Evolutionary conservation across 1,140 invertebrate species (phyloP), one percentile per base, ranked within the genome.

Genomic region (Plectrocnemia conspersa): DNA sequence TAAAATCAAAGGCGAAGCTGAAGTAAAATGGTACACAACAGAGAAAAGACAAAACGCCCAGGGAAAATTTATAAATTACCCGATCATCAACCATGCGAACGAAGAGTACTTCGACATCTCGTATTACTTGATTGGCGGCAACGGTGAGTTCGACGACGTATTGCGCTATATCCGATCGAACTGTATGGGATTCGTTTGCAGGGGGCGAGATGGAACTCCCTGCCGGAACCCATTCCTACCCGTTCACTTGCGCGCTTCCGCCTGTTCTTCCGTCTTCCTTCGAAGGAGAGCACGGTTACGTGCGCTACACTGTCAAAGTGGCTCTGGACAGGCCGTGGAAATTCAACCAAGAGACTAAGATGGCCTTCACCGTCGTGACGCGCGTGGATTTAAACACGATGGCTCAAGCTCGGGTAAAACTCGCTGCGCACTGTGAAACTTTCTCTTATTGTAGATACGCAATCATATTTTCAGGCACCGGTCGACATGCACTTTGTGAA

Each of bases 281-380:
- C 75, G 88, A 92, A 68, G 86, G 88, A 0, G 82, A 88, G 63
- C 81, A 82, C 71, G 90, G 89, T 0, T 81, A 83, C 69, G 78
- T 92, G 21, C 76, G 88, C 13, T 92, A 91, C 64, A 89, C 83
- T 22, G 75, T 90, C 1, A 91, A 90, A 73, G 88, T 88, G 2
- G 85, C 82, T 4, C 68, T 93, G 40, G 89, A 92, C 70, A 79
- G 89, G 18, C 88, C 89, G 29, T 92, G 89, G 89, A 88, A 88
- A 55, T 89, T 91, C 66, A 89, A 93, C 72, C 85, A 91, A 64
- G 87, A 90, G 63, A 82, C 82, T 38, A 91, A 91, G 75, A 83
- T 82, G 72, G 83, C 85, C 1, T 91, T 93, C 64, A 92, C 88
- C 11, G 85, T 94, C 9, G 81, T 91, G 18, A 83, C 85, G 59